Evolutionary conservation across 2,113 vertebrate species (phyloP).

Genomic region (Mola mola): DNA sequence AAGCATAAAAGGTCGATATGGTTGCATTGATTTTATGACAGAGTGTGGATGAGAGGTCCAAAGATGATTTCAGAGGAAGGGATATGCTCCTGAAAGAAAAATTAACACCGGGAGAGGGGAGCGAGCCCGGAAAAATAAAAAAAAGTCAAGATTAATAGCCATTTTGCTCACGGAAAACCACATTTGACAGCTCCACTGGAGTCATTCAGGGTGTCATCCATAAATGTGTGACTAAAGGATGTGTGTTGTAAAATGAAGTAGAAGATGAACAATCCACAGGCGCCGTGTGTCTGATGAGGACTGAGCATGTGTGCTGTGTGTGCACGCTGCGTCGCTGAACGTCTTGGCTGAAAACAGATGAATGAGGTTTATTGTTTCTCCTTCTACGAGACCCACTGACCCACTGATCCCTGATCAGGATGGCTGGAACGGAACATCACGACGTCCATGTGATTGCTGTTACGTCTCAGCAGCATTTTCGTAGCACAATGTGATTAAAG

Average conservation of each 20-base stretch:
- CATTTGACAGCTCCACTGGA: constrained; percentile 49
- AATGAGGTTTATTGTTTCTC: constrained; percentile 46
- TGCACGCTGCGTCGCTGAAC: constrained; percentile 12
- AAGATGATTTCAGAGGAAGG: constrained; percentile 29
- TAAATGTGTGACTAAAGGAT: constrained; percentile 19
- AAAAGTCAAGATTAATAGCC: constrained; percentile 67
- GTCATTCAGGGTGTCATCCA: constrained; percentile 52
- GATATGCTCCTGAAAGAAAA: constrained; percentile 33
- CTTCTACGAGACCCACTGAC: constrained; percentile 39
- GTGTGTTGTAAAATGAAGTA: constrained; percentile 31
- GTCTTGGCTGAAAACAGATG: constrained; percentile 31
- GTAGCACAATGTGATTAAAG: background rate
- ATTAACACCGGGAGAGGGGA: constrained; percentile 31
- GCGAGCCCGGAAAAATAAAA: too few relatives aligned
- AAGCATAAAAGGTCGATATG: constrained; percentile 46
- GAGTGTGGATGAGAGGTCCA: constrained; percentile 26
- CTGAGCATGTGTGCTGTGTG: constrained; percentile 41
- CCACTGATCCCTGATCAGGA: constrained; percentile 44
- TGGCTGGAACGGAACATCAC: constrained; percentile 6
- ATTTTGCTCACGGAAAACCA: constrained; percentile 34
- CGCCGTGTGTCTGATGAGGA: constrained; percentile 48
- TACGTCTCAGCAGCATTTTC: constrained; percentile 11
- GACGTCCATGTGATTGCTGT: constrained; percentile 47
- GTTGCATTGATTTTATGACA: constrained; percentile 71
- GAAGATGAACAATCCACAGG: constrained; percentile 40